Conservation (phyloP, 1,140 invertebrate species). For the Drosophila santomea region DNA sequence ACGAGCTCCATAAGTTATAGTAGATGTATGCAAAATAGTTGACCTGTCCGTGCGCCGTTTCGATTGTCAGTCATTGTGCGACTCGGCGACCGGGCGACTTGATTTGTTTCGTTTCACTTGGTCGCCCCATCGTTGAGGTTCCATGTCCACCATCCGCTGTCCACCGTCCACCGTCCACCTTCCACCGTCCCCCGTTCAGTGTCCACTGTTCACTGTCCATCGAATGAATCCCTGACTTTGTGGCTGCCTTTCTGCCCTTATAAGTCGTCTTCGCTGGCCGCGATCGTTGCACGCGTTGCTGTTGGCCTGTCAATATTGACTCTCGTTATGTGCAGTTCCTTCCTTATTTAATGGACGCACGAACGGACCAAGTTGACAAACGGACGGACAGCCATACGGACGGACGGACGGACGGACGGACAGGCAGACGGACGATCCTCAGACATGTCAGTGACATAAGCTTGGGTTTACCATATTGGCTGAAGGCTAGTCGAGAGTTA, state of each 20-base stretch:
- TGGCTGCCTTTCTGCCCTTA: conserved; percentile 69
- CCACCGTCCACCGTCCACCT: background rate
- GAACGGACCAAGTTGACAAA: conserved; percentile 69
- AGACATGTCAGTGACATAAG: conserved; percentile 82
- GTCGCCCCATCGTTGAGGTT: conserved; percentile 39
- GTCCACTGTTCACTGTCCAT: conserved; percentile 22
- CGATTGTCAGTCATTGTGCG: conserved; percentile 81
- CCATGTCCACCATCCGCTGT: conserved; percentile 17
- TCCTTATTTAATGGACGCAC: conserved; percentile 83
- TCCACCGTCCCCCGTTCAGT: conserved; percentile 6
- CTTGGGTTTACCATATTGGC: conserved; percentile 78
- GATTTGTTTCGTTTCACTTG: conserved; percentile 83
- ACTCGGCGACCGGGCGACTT: conserved; percentile 66
- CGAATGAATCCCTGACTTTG: conserved; percentile 51
- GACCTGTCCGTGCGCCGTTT: conserved; percentile 79
- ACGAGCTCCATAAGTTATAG: conserved; percentile 77
- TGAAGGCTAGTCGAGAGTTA: conserved; percentile 80
- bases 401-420: conserved; percentile 52
- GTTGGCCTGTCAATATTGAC: conserved; percentile 80
- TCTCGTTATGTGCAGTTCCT: conserved; percentile 82
- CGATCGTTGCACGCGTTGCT: conserved; percentile 70
- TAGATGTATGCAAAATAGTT: conserved; percentile 84
- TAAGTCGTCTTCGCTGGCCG: conserved; percentile 62
- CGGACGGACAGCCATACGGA: conserved; percentile 39
- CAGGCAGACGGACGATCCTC: conserved; percentile 45